Evolutionary conservation across 2,797 vertebrate genomes (phyloP), one percentile per base, ranked within the genome.

Genomic region (Rhadinocentrus ornatus): DNA sequence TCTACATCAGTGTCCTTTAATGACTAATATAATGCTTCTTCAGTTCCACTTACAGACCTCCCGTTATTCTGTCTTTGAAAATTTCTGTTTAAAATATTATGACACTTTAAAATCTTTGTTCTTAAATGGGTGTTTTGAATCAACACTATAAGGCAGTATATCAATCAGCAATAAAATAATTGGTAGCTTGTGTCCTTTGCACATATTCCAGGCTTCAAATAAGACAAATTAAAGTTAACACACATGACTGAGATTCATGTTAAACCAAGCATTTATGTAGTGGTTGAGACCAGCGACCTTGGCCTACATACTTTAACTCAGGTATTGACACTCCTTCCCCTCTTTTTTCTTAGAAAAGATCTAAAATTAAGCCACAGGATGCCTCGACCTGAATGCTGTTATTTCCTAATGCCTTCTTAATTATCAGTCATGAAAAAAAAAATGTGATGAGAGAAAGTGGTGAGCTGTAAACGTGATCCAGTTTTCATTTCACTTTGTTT

Each of bases 381-480:
- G 89, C 89, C 89, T 91, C 77, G 16, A 83, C 69, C 80, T 80
- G 71, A 86, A 84, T 41, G 67, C 76, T 87, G 81, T 46, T 86
- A 54, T 70, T 75, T 69, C 55, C 58, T 50, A 58, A 75, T 66
- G 57, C 71, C 65, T 72, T 86, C 62, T 39, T 44, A 27, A 79
- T 82, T 13, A 64, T 56, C 50, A 66, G 44, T 63, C 35, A 46
- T 50, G 41, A 63, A 11, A 15, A 60, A 60, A 27, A 16, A 18
- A 27, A 6, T 16, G 22, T 44, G 20, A 18, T 41, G 22, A 46
- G 11, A 26, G 6, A 59, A 46, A 10, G 41, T 41, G 26, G 46
- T 26, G 37, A 11, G 34, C 46, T 63, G 32, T 39, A 68, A 66
- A 61, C 27, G n/a, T 0, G 60, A 57, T 63, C 73, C 68, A 62